Percentiles rank a stretch among this genome's conserved stretches.
Evolutionary conservation across 2,113 vertebrate genomes (phyloP).

Genomic region (Azemiops feae): DNA sequence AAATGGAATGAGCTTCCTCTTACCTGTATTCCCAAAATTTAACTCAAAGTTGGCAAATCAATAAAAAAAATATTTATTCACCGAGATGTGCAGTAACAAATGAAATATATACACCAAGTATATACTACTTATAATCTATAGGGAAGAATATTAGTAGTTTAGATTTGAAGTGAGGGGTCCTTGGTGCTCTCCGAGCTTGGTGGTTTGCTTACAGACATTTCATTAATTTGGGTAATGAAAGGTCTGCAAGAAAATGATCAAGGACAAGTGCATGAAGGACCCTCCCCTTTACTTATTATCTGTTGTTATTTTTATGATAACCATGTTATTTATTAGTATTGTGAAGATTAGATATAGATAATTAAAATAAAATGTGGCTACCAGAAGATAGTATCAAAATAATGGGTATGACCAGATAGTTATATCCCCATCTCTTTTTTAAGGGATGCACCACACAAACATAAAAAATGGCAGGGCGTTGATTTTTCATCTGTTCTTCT

Average conservation of each 20-base stretch:
- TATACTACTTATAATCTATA: background rate
- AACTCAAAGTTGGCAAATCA: background rate
- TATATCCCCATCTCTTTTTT: background rate
- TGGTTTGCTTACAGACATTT: background rate
- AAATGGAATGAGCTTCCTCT: background rate
- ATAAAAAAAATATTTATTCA: background rate
- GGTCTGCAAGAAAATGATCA: background rate
- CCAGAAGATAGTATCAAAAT: background rate
- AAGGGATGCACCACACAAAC: background rate
- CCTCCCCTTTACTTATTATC: background rate
- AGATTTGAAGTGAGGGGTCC: background rate
- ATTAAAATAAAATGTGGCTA: background rate
- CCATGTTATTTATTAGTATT: background rate
- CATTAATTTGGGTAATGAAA: background rate
- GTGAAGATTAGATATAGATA: background rate
- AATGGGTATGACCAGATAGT: background rate
- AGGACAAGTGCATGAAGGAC: background rate
- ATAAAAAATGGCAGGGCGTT: background rate
- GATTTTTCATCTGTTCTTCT: background rate
- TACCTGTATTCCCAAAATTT: background rate
- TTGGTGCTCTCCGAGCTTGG: background rate
- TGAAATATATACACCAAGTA: background rate
- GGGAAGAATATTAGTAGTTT: background rate
- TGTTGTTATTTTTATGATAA: background rate
- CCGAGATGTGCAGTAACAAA: background rate